Evolutionary conservation across 2,888 invertebrate species (phyloP).

Genomic region (Mythimna pallens): DNA sequence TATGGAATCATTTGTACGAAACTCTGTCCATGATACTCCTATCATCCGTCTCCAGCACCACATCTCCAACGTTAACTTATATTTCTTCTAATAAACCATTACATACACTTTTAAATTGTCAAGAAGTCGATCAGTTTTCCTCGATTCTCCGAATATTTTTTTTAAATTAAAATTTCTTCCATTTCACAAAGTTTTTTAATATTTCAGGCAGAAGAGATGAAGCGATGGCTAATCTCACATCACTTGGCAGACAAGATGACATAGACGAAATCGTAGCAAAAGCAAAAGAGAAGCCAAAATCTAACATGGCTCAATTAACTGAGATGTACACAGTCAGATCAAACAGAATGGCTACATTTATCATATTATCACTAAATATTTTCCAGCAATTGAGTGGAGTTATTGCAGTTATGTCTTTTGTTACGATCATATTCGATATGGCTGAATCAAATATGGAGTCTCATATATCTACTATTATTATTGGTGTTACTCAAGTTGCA

Average conservation of each 20-base stretch:
- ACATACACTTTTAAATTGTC: too few species aligned
- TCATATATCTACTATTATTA: slow-evolving; percentile 74
- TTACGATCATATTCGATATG: slow-evolving; percentile 72
- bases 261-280: slow-evolving; percentile 29
- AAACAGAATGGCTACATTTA: slow-evolving; percentile 72
- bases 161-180: too few species aligned
- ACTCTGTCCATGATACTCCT: too few species aligned
- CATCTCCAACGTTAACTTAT: too few species aligned
- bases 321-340: slow-evolving; percentile 70
- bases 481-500: slow-evolving; percentile 71
- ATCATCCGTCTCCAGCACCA: too few species aligned
- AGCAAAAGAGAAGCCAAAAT: slow-evolving; percentile 36
- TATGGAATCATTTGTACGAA: too few species aligned
- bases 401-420: slow-evolving; percentile 70
- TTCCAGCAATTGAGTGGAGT: slow-evolving; percentile 75
- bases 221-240: slow-evolving; percentile 17
- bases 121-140: too few species aligned
- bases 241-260: slow-evolving; percentile 42
- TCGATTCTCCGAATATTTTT: too few species aligned
- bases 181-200: too few species aligned
- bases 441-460: slow-evolving; percentile 72
- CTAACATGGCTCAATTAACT: slow-evolving; percentile 62
- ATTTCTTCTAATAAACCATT: too few species aligned
- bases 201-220: slow-evolving; percentile 22
- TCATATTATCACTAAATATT: slow-evolving; percentile 68